These are phyloP conservation scores for Drosophila rhopaloa DNA, from an alignment of 1,140 invertebrate genomes.

Conservation along the genomic window DNA sequence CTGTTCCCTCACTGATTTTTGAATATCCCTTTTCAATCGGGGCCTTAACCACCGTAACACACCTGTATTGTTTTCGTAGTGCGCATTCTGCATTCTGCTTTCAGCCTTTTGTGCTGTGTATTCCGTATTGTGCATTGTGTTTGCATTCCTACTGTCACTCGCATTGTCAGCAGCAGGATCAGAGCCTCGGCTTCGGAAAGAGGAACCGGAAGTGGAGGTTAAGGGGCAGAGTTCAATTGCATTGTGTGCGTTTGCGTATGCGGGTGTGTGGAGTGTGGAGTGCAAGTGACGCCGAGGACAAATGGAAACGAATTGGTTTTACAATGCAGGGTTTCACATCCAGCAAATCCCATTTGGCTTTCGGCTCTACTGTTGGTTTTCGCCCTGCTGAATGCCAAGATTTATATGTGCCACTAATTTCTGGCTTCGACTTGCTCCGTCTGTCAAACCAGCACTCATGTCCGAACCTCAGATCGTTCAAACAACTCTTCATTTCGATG, in stretches of 20 bases:
- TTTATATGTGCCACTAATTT: slow-evolving; percentile 48
- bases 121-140: slow-evolving; percentile 59
- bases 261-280: slow-evolving; percentile 2
- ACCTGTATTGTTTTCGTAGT: slow-evolving; percentile 49
- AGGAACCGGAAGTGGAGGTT: slow-evolving; percentile 38
- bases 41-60: slow-evolving; percentile 18
- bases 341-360: slow-evolving; percentile 56
- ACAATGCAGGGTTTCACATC: slow-evolving; percentile 53
- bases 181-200: slow-evolving; percentile 15
- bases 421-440: slow-evolving; percentile 17
- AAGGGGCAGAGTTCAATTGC: slow-evolving; percentile 60
- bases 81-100: slow-evolving; percentile 50
- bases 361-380: slow-evolving; percentile 21
- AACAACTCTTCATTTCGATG: slow-evolving; percentile 40
- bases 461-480: slow-evolving; percentile 23
- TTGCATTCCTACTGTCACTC: slow-evolving; percentile 63
- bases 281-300: slow-evolving; percentile 55
- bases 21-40: slow-evolving; percentile 1
- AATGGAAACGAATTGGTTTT: slow-evolving; percentile 73
- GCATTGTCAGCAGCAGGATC: slow-evolving; percentile 68
- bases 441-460: slow-evolving; percentile 24
- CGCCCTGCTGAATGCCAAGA: slow-evolving; percentile 14
- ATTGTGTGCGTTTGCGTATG: slow-evolving; percentile 17
- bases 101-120: slow-evolving; percentile 30
- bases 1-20: not conserved